Conservation (phyloP, 53 echinoderm and acorn worm genomes). For the Luidia sarsii region DNA sequence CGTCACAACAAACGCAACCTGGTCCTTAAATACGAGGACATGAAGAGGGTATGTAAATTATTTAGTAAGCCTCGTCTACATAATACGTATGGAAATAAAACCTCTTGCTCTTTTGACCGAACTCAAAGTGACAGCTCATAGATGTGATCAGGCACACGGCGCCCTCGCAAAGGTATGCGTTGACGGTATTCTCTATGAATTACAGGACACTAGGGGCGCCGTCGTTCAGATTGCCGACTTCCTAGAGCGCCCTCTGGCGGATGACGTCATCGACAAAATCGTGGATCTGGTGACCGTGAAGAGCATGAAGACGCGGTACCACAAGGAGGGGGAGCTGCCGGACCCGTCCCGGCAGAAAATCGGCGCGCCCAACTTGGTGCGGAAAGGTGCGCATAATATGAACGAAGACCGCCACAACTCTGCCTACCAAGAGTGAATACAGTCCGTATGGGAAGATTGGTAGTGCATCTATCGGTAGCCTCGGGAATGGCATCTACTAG, state of each 20-base stretch:
- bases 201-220: constrained; percentile 34
- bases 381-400: constrained; percentile 28
- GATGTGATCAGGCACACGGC: too few relatives aligned
- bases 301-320: constrained; percentile 20
- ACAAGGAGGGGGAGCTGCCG: not conserved
- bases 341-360: not conserved
- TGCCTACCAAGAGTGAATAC: too few relatives aligned
- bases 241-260: constrained; percentile 13
- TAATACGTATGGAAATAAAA: too few relatives aligned
- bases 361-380: not conserved
- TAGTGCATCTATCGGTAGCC: too few relatives aligned
- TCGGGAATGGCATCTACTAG: too few relatives aligned
- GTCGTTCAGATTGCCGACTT: constrained; percentile 39
- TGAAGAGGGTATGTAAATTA: constrained; percentile 16
- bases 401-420: too few relatives aligned
- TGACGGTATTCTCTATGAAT: not conserved
- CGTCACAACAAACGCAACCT: constrained; percentile 11
- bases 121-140: too few relatives aligned
- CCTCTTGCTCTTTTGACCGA: too few relatives aligned
- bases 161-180: too few relatives aligned
- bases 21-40: constrained; percentile 26
- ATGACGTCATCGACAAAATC: constrained; percentile 27
- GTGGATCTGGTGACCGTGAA: constrained; percentile 11
- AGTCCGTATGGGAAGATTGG: too few relatives aligned
- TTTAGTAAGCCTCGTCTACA: too few relatives aligned